Evolutionary conservation across 2,797 vertebrate species (phyloP), one percentile per base, ranked within the genome.

Genomic region (Enteromius trimaculatus): DNA sequence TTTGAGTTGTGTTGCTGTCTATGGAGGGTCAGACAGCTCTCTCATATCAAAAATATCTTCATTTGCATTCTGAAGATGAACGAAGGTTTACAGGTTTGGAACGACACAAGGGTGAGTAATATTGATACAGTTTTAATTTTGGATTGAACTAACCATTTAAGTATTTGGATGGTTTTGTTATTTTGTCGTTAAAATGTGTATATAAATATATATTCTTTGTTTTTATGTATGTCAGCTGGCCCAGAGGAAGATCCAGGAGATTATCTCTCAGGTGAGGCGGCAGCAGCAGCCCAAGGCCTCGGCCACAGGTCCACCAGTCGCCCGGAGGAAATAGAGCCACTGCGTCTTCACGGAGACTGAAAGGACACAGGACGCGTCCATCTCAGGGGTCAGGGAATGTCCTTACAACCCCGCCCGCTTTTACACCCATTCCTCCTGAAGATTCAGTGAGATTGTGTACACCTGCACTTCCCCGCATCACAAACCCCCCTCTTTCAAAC

Each of bases 241-340:
- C 89, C 98, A 99, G 95, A 95, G 98, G 82, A 99, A 99, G 96
- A 99, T 99, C 95, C 98, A 99, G 95, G 98, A 99, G 95, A 99
- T 99, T 91, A 92, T 99, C 91, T 95, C 96, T 92, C 98, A 99
- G 96, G 98, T 99, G 93, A 97, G 96, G 92, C 95, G 97, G 92
- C 98, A 99, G 89, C 97, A 98, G 92, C 97, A 98, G 90, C 95
- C 96, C 77, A 95, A 95, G 87, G 88, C 93, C 60, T 90, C 94
- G 79, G 93, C 97, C 84, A 92, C 94, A 90, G 96, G 95, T 92
- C 94, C 96, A 85, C 96, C 96, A 88, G 91, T 95, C 90, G 95
- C 95, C 75, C 96, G 97, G 93, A 95, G 97, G 89, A 99, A 99
- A 94, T 99, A 93, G 95, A 93, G 68, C 79, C 79, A 92, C 90